These are phyloP conservation scores for Scaptomyza polygonia DNA, from an alignment of 2,888 invertebrate species.

Conservation along the genomic window DNA sequence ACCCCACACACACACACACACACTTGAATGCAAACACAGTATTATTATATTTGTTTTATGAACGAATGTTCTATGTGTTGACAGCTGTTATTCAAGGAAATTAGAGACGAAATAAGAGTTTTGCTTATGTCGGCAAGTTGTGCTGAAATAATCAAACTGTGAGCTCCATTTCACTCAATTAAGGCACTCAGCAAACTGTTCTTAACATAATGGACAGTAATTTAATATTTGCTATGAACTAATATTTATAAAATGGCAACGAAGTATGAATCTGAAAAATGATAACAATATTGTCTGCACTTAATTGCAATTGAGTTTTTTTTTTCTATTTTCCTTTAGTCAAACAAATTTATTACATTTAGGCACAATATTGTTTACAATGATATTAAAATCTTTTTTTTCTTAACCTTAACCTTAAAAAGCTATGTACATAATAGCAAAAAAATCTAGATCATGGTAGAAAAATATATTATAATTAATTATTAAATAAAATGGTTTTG, in stretches of 20 bases:
- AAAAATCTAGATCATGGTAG: neutral
- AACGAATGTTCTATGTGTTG: neutral
- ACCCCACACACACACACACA: neutral
- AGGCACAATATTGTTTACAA: too few species aligned
- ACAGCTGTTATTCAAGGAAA: slow-evolving; percentile 16
- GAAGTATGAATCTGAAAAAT: neutral
- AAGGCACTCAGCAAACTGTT: neutral
- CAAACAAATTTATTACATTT: too few species aligned
- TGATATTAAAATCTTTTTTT: too few species aligned
- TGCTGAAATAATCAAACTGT: neutral
- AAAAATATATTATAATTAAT: neutral
- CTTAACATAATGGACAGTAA: neutral
- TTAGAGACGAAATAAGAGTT: neutral
- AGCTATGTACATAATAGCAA: too few species aligned
- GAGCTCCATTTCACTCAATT: slow-evolving; percentile 6
- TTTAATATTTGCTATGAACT: neutral
- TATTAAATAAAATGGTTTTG: too few species aligned
- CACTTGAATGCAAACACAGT: neutral
- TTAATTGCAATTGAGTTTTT: neutral
- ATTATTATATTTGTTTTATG: neutral
- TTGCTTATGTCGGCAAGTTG: neutral
- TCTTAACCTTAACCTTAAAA: too few species aligned
- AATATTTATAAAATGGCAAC: neutral
- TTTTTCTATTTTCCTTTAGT: too few species aligned
- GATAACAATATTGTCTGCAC: neutral